phyloP scores from a whole-genome alignment of 1,140 invertebrate genomes.

The Cataglyphis hispanica region DNA sequence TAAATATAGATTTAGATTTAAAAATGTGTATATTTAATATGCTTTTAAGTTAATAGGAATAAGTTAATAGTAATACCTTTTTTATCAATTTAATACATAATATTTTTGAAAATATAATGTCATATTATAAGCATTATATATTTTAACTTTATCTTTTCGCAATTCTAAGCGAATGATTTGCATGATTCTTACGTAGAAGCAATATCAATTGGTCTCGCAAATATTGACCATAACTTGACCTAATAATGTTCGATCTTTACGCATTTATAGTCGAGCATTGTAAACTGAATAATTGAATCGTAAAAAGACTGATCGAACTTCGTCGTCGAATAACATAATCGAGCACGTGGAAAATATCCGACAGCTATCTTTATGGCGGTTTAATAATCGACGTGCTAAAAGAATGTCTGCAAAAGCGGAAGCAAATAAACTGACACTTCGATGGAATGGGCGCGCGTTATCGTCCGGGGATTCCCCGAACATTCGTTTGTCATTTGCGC shows the following conservation, averaged over 20 bases:
- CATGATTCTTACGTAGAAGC: neutral
- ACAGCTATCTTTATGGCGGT: neutral
- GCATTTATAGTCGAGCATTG: conserved; percentile 25
- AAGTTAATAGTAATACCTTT: neutral
- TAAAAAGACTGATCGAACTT: conserved; percentile 24
- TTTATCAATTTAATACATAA: neutral
- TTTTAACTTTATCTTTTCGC: neutral
- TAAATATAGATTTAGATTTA: neutral
- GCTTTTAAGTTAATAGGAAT: too few relatives aligned
- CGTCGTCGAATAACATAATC: neutral
- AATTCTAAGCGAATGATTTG: neutral
- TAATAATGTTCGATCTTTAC: neutral
- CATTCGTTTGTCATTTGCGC: conserved; percentile 7
- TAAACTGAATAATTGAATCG: conserved; percentile 41
- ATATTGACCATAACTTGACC: conserved; percentile 13
- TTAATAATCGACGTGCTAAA: conserved; percentile 5
- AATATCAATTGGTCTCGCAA: conserved; percentile 9
- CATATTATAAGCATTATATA: too few relatives aligned
- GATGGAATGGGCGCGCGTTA: neutral
- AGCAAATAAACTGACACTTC: conserved; percentile 1
- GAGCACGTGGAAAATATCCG: conserved; percentile 9
- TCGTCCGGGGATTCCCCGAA: neutral
- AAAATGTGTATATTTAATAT: neutral
- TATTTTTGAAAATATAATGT: too few relatives aligned
- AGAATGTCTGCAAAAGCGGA: conserved; percentile 9